Conservation (phyloP, 1,140 invertebrate species). For the Lepidotrigona ventralis region DNA sequence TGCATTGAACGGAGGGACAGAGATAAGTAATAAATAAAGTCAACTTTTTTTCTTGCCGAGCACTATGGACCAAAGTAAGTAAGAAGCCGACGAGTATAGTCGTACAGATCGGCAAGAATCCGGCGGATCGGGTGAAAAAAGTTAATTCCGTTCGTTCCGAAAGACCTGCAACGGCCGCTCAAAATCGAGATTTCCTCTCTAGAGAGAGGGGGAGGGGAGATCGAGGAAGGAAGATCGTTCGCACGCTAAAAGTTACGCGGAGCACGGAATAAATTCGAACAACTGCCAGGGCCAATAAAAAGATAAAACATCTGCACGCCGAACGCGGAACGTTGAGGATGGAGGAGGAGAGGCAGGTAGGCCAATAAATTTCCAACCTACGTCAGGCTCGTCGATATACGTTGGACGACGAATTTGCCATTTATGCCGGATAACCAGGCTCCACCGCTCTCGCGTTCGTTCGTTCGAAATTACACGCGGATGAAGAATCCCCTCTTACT, state of each 20-base stretch:
- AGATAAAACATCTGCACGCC: conserved; percentile 32
- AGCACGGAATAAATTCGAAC: conserved; percentile 37
- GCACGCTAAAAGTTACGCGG: conserved; percentile 20
- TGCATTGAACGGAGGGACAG: background rate
- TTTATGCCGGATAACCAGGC: conserved; percentile 24
- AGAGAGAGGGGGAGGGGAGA: too few species aligned
- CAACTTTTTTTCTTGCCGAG: background rate
- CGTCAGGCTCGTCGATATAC: conserved; percentile 4
- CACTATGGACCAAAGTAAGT: background rate
- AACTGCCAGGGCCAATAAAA: conserved; percentile 20
- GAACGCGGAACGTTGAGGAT: background rate
- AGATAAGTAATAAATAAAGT: background rate
- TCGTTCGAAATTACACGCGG: background rate
- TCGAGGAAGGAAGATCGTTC: background rate
- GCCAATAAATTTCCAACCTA: conserved; percentile 29
- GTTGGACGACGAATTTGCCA: conserved; percentile 20
- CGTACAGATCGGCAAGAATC: background rate
- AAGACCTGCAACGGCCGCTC: background rate
- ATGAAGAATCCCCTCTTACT: conserved; percentile 8
- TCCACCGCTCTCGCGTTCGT: background rate
- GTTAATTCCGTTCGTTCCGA: conserved; percentile 22
- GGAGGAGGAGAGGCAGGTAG: background rate
- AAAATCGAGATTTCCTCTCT: background rate
- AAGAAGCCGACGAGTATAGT: background rate
- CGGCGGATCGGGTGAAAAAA: background rate